Base-by-base conservation (phyloP, 2,888 invertebrate species). In the Ophraella communa region DNA sequence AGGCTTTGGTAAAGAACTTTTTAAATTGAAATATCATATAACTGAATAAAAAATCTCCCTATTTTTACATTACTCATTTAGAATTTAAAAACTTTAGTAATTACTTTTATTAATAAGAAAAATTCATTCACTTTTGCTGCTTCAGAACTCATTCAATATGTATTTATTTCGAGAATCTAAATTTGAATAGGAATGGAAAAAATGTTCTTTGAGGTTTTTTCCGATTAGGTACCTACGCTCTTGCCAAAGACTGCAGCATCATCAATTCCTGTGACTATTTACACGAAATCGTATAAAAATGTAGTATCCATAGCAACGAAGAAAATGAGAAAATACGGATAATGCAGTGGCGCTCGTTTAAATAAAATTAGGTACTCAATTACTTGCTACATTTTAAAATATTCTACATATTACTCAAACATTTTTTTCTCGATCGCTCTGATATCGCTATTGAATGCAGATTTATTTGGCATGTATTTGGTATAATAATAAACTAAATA, bases 241-340 rank as follows among this genome's bases (percentile, higher is more conserved):
- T 54, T 18, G 17, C 17, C 45, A 42, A 42, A 45, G 24, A 58
- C 44, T 62, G 54, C 53, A 47, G 45, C 35, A 52, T 39, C 63
- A 62, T 66, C 64, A 61, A 62, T 68, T 59, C 56, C 47, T 58
- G 60, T 66, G 62, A 62, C 47, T 55, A 60, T 68, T 66, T 64
- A 58, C 64, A 64, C 66, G 53, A 47, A 47, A 35, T 17, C 30
- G 62, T 30, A 53, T 62, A 66, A 68, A 68, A 68, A 62, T 60
- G 58, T 10, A 49, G 64, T 68, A 60, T 59, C 68, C 58, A 66
- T 62, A 60, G 57, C 53, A 56, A 66, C 68, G 35, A 24, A 20
- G 30, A 42, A 51, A 52, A 39, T 39, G 24, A 20, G 39, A 35
- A 33, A 35, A 17, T 30, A 60, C n/a, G 20, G n/a, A 27, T 18